Conservation (phyloP, 2,888 invertebrate species). For the Dasysyrphus albostriatus region DNA sequence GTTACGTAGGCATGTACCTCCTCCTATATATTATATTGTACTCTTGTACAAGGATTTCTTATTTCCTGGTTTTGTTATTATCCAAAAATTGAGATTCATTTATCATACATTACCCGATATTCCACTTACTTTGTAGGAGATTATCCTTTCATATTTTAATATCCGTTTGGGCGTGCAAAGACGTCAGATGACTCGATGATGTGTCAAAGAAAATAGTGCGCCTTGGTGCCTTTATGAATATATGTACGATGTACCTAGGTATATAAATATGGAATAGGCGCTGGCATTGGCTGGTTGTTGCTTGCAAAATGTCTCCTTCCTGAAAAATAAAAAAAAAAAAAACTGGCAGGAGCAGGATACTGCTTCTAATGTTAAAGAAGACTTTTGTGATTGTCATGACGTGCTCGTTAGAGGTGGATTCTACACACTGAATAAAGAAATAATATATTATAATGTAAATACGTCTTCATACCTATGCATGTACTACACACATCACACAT, state of each 20-base stretch:
- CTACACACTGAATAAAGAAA: slow-evolving; percentile 62
- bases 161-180: slow-evolving; percentile 74
- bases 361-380: slow-evolving; percentile 59
- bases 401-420: slow-evolving; percentile 73
- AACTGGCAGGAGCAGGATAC: slow-evolving; percentile 42
- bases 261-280: slow-evolving; percentile 26
- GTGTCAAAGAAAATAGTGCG: slow-evolving; percentile 69
- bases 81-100: slow-evolving; percentile 75
- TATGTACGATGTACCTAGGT: not conserved
- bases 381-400: slow-evolving; percentile 71
- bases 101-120: slow-evolving; percentile 76
- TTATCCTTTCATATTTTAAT: slow-evolving; percentile 76
- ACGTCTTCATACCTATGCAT: not conserved
- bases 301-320: slow-evolving; percentile 49
- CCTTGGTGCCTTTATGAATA: slow-evolving; percentile 9
- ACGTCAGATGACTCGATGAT: slow-evolving; percentile 73
- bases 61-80: slow-evolving; percentile 71
- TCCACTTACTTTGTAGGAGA: slow-evolving; percentile 76
- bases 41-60: slow-evolving; percentile 55
- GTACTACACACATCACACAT: not conserved
- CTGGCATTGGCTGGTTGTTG: slow-evolving; percentile 21
- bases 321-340: not conserved
- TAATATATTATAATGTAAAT: slow-evolving; percentile 21
- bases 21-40: not conserved
- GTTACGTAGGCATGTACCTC: not conserved